phyloP scores from a whole-genome alignment of 2,888 invertebrate species.

The Drosophila paranaensis region DNA sequence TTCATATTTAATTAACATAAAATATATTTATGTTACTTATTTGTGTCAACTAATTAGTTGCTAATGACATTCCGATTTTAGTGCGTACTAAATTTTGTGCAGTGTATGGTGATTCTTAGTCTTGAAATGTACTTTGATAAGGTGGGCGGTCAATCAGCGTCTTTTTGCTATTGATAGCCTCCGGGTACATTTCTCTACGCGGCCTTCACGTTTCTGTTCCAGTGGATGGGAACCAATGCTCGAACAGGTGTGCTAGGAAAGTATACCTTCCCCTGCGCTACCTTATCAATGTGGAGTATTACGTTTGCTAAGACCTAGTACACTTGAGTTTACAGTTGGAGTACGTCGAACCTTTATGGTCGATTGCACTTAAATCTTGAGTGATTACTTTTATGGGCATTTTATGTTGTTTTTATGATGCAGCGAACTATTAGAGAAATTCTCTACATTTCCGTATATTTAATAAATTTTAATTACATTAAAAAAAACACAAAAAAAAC shows the following conservation, averaged over 20 bases:
- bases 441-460: background rate
- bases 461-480: background rate
- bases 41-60: background rate
- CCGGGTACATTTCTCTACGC: slow-evolving; percentile 54
- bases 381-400: slow-evolving; percentile 34
- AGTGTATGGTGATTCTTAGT: slow-evolving; percentile 44
- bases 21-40: background rate
- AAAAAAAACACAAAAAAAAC: background rate
- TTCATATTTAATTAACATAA: too few species aligned
- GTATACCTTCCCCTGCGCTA: slow-evolving; percentile 14
- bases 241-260: slow-evolving; percentile 60
- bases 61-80: background rate
- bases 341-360: slow-evolving; percentile 32
- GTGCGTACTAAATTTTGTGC: background rate
- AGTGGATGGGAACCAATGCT: slow-evolving; percentile 4
- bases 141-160: slow-evolving; percentile 18
- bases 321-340: slow-evolving; percentile 21
- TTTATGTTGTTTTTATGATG: background rate
- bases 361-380: slow-evolving; percentile 45
- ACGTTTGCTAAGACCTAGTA: slow-evolving; percentile 41
- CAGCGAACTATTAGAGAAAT: background rate
- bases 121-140: slow-evolving; percentile 37
- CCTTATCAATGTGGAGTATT: slow-evolving; percentile 37
- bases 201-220: slow-evolving; percentile 40
- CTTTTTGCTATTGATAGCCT: slow-evolving; percentile 29